phyloP scores from a whole-genome alignment of 2,888 invertebrate genomes.

The Tetrapedia diversipes region DNA sequence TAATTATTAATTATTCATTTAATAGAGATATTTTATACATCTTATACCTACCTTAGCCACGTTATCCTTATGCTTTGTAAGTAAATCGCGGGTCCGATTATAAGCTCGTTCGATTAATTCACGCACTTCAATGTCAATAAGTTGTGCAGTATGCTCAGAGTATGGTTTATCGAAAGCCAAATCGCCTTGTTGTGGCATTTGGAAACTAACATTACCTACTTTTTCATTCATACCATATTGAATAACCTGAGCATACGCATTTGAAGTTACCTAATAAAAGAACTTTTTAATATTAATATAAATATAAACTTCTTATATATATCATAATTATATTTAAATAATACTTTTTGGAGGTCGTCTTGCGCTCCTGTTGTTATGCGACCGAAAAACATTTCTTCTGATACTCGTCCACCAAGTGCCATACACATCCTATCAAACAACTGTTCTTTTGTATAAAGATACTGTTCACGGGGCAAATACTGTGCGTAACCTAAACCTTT shows the following conservation, averaged over 20 bases:
- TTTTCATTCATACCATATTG: constrained; percentile 99
- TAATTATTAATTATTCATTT: too few relatives aligned
- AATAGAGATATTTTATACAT: too few relatives aligned
- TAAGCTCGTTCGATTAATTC: constrained; percentile 91
- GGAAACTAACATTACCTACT: constrained; percentile 98
- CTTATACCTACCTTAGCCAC: constrained; percentile 95
- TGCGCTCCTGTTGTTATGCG: constrained; percentile 99
- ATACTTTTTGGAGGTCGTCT: constrained; percentile 98
- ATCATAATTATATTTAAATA: neutral
- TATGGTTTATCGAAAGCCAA: constrained; percentile 98
- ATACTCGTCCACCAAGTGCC: constrained; percentile 98
- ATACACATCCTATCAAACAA: constrained; percentile 99
- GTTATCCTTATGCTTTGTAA: constrained; percentile 91
- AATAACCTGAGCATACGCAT: constrained; percentile 98
- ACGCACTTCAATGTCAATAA: constrained; percentile 97
- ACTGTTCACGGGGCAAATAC: constrained; percentile 99
- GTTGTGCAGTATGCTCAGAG: constrained; percentile 97
- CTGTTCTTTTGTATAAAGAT: constrained; percentile 98
- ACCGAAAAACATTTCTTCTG: constrained; percentile 98
- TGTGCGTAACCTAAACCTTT: constrained; percentile 99
- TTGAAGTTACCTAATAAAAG: constrained; percentile 88
- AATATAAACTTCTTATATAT: neutral
- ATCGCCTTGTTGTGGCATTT: constrained; percentile 96
- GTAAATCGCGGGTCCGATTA: constrained; percentile 89
- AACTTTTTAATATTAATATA: neutral